Conservation (phyloP, 2,797 vertebrate species). For the Ptychobarbus kaznakovi region DNA sequence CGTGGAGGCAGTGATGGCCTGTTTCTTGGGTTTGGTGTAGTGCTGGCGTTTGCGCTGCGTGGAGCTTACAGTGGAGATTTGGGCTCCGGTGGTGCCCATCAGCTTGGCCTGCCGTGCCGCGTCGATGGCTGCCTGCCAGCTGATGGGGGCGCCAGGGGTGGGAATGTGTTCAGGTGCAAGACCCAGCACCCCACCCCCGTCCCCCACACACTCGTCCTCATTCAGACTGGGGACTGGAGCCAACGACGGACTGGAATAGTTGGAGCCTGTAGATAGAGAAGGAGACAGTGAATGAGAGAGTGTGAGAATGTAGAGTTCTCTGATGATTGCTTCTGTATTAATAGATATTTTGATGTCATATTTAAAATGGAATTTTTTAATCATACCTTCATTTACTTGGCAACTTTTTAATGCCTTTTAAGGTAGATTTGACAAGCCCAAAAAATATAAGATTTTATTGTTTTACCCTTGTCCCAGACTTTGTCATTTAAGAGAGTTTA, state of each 20-base stretch:
- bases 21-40: slow-evolving; percentile 98
- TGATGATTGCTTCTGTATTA: background rate
- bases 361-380: background rate
- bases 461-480: slow-evolving; percentile 9
- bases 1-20: slow-evolving; percentile 87
- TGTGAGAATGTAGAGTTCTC: background rate
- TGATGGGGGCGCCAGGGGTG: slow-evolving; percentile 91
- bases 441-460: background rate
- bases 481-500: background rate
- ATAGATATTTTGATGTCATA: background rate
- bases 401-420: slow-evolving; percentile 4
- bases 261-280: slow-evolving; percentile 74
- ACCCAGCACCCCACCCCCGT: slow-evolving; percentile 86
- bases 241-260: slow-evolving; percentile 93
- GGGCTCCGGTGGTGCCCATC: slow-evolving; percentile 90
- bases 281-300: background rate
- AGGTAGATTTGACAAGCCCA: background rate
- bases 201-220: slow-evolving; percentile 81
- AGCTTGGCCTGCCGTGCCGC: slow-evolving; percentile 96
- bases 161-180: slow-evolving; percentile 95
- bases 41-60: slow-evolving; percentile 95
- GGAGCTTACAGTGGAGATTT: slow-evolving; percentile 94
- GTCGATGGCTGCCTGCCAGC: slow-evolving; percentile 98
- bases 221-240: slow-evolving; percentile 82
- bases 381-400: background rate